Evolutionary conservation across 2,888 invertebrate genomes (phyloP).

Genomic region (Hyppa rectilinea): DNA sequence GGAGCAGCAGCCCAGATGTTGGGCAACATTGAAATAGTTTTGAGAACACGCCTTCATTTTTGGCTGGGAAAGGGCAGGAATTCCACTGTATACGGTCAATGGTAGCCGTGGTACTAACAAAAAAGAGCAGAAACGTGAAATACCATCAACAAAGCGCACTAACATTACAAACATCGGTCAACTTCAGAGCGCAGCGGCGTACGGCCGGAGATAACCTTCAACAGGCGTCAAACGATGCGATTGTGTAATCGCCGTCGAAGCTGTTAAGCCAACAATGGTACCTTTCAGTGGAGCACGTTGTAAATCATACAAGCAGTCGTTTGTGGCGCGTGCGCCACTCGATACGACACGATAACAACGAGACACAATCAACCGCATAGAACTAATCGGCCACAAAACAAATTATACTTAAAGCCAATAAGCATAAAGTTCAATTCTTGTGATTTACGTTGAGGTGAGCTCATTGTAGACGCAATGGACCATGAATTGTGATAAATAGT

Average conservation of each 20-base stretch:
- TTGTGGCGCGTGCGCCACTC: constrained; percentile 86
- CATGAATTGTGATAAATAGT: constrained; percentile 76
- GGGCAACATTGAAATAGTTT: constrained; percentile 37
- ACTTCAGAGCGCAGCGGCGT: constrained; percentile 62
- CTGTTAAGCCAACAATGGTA: constrained; percentile 84
- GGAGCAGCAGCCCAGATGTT: constrained; percentile 25
- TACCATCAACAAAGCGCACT: constrained; percentile 73
- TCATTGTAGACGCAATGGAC: constrained; percentile 63
- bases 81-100: constrained; percentile 62
- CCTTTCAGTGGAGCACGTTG: constrained; percentile 81
- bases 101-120: constrained; percentile 59
- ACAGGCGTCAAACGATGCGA: constrained; percentile 80
- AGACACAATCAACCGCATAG: constrained; percentile 69
- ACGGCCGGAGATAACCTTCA: constrained; percentile 80
- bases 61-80: constrained; percentile 63
- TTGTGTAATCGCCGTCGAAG: constrained; percentile 82
- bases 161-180: constrained; percentile 66
- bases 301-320: constrained; percentile 87
- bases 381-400: constrained; percentile 66
- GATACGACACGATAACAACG: constrained; percentile 76
- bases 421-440: constrained; percentile 67
- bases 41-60: constrained; percentile 27
- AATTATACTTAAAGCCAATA: constrained; percentile 66
- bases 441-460: constrained; percentile 49
- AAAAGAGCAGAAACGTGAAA: constrained; percentile 84